A percentile compares a stretch with the other conserved stretches of the same genome.
phyloP scores from a whole-genome alignment of 2,797 vertebrate species.

The Pseudochaenichthys georgianus region DNA sequence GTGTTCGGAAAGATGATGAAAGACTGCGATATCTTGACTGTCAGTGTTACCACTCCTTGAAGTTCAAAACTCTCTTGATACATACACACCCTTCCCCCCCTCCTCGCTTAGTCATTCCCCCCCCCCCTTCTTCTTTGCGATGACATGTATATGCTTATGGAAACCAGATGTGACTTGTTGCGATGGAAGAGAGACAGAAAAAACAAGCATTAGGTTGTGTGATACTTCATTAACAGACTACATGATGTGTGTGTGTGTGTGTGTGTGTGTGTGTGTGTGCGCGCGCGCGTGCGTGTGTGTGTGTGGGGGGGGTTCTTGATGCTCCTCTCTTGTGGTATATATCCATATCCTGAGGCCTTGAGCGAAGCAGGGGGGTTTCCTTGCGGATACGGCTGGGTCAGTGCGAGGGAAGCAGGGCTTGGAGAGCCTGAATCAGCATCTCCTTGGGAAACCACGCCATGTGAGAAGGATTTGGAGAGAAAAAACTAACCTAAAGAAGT shows the following conservation, averaged over 20 bases:
- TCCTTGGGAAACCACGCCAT: conserved; percentile 52
- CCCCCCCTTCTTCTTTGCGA: conserved; percentile 42
- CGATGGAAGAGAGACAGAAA: conserved; percentile 39
- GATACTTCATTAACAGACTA: conserved; percentile 59
- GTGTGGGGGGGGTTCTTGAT: background rate
- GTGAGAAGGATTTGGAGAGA: conserved; percentile 5
- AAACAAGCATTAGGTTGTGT: conserved; percentile 34
- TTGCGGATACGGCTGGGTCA: conserved; percentile 70
- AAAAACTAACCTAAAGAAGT: conserved; percentile 21
- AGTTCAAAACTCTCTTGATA: conserved; percentile 50
- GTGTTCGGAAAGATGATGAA: conserved; percentile 19
- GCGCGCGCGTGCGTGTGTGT: background rate
- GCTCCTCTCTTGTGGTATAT: conserved; percentile 23
- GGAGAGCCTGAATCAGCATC: conserved; percentile 79
- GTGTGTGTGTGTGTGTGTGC: background rate
- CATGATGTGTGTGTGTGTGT: conserved; percentile 23
- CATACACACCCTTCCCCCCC: conserved; percentile 41
- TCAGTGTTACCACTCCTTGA: conserved; percentile 35
- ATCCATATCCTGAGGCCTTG: conserved; percentile 43
- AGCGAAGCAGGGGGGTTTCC: conserved; percentile 58
- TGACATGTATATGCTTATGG: conserved; percentile 78
- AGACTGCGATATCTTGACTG: conserved; percentile 33
- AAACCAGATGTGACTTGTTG: conserved; percentile 78
- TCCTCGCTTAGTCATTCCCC: conserved; percentile 25
- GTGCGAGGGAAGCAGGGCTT: conserved; percentile 50